Conservation (phyloP, 2,888 invertebrate genomes). For the Zaprionus bogoriensis region DNA sequence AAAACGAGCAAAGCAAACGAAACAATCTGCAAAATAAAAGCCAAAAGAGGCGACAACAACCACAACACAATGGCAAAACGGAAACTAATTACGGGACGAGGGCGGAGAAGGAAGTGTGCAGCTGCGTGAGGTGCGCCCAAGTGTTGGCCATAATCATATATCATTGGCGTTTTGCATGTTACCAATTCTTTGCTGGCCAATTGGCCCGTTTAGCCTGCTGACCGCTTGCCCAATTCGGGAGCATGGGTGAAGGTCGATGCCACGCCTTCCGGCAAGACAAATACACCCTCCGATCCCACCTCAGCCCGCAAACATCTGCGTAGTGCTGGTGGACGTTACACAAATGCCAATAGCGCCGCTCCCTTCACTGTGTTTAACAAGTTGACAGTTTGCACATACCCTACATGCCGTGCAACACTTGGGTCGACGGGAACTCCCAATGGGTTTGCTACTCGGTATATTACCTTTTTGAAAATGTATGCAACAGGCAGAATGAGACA, state of each 20-base stretch:
- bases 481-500: too few species aligned
- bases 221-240: slow-evolving; percentile 4
- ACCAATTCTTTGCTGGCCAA: slow-evolving; percentile 44
- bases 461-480: too few species aligned
- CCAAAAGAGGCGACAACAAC: slow-evolving; percentile 7
- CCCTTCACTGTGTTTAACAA: slow-evolving; percentile 1
- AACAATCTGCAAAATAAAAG: slow-evolving; percentile 44
- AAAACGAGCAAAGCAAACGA: slow-evolving; percentile 30
- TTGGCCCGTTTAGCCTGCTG: slow-evolving; percentile 3
- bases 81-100: slow-evolving; percentile 29
- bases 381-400: not conserved
- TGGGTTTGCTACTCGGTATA: not conserved
- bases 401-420: not conserved
- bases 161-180: slow-evolving; percentile 30
- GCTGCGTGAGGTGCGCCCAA: not conserved
- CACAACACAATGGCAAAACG: slow-evolving; percentile 25
- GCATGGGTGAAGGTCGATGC: slow-evolving; percentile 47
- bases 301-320: not conserved
- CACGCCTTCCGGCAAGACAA: not conserved
- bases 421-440: not conserved
- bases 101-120: not conserved
- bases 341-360: slow-evolving; percentile 5
- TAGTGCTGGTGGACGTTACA: not conserved
- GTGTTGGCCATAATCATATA: slow-evolving; percentile 20
- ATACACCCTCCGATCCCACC: not conserved